These are phyloP conservation scores for Poicephalus meyeri DNA, from an alignment of 2,113 vertebrate genomes.

Conservation along the genomic window DNA sequence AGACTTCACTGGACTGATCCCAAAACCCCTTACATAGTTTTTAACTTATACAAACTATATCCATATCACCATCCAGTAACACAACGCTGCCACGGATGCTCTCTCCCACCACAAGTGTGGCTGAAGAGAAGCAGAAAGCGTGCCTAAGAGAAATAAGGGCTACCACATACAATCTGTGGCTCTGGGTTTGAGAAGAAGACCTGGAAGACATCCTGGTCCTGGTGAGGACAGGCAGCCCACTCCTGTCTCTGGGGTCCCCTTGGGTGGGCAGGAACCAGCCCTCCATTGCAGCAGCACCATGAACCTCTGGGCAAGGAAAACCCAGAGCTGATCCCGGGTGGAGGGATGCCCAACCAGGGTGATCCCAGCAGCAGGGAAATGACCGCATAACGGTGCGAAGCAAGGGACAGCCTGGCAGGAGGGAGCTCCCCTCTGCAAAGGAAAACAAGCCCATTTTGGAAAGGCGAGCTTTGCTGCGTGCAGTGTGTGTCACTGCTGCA, in stretches of 20 bases:
- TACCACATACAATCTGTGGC: neutral
- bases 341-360: accelerated
- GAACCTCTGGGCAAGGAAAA: neutral
- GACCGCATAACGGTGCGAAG: neutral
- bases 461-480: neutral
- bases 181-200: neutral
- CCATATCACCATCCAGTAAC: neutral
- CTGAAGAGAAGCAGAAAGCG: neutral
- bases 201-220: neutral
- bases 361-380: neutral
- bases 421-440: neutral
- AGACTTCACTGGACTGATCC: neutral
- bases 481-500: neutral
- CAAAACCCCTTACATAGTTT: neutral
- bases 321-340: accelerated
- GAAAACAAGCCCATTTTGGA: neutral
- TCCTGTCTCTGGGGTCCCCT: neutral
- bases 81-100: neutral
- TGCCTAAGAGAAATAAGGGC: neutral
- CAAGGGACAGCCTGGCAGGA: neutral
- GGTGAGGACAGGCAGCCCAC: neutral
- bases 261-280: neutral
- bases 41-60: neutral
- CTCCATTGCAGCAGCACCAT: accelerated
- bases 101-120: neutral